phyloP scores from a whole-genome alignment of 1,140 invertebrate species.

The Diabrotica undecimpunctata region DNA sequence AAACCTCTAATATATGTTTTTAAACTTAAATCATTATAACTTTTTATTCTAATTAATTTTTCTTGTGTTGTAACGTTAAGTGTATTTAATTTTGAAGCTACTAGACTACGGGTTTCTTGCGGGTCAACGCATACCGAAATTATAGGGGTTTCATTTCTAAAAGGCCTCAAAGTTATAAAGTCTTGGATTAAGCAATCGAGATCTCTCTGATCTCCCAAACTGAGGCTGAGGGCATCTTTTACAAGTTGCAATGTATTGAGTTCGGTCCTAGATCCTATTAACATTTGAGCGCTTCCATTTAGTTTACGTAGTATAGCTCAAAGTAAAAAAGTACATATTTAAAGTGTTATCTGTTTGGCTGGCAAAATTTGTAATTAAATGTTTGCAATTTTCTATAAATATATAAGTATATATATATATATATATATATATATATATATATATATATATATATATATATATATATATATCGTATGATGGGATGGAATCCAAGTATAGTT shows the following conservation, averaged over 20 bases:
- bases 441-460: too few species aligned
- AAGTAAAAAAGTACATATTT: too few species aligned
- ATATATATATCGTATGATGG: too few species aligned
- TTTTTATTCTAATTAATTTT: constrained; percentile 20
- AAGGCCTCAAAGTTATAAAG: constrained; percentile 25
- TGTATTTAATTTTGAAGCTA: constrained; percentile 29
- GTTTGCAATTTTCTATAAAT: too few species aligned
- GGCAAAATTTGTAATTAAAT: too few species aligned
- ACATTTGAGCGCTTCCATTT: not conserved
- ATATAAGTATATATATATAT: too few species aligned
- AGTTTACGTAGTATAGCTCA: constrained; percentile 30
- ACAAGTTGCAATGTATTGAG: constrained; percentile 28
- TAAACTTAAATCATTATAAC: constrained; percentile 25
- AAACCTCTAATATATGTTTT: constrained; percentile 17
- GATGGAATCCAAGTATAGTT: too few species aligned
- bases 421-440: too few species aligned
- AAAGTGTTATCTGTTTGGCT: too few species aligned
- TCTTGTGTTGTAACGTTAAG: not conserved
- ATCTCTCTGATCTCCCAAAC: constrained; percentile 30
- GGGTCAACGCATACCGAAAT: constrained; percentile 31
- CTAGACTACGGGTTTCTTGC: constrained; percentile 26
- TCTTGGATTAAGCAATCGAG: constrained; percentile 32
- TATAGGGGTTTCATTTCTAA: constrained; percentile 26
- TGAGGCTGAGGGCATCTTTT: constrained; percentile 22
- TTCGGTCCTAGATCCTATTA: constrained; percentile 30